phyloP scores from a whole-genome alignment of 2,797 vertebrate species.

The Helarctos malayanus region DNA sequence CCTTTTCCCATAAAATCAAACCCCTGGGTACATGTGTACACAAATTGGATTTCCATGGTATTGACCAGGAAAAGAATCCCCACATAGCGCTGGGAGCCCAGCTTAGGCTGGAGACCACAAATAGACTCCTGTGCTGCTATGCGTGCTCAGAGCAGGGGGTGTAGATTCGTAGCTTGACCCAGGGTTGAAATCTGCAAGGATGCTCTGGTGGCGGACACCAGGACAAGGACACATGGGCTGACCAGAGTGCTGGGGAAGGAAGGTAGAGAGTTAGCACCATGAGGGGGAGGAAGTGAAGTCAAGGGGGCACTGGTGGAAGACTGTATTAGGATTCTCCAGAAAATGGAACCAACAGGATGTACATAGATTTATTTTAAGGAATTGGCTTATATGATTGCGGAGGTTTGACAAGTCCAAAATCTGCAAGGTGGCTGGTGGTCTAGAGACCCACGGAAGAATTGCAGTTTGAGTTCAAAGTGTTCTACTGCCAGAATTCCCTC shows the following conservation, averaged over 20 bases:
- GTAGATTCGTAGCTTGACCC: not conserved
- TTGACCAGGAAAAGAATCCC: not conserved
- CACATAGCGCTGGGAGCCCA: not conserved
- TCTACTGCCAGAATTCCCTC: not conserved
- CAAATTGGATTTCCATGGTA: not conserved
- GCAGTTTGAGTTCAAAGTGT: not conserved
- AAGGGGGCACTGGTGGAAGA: no score
- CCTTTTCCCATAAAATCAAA: slow-evolving; percentile 32
- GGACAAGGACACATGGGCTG: not conserved
- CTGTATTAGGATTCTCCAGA: not conserved
- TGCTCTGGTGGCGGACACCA: no score
- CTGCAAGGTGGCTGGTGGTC: not conserved
- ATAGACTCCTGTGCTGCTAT: accelerated
- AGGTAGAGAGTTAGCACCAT: not conserved
- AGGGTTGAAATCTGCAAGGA: not conserved
- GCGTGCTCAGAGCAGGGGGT: accelerated
- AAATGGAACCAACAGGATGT: not conserved
- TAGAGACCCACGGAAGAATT: not conserved
- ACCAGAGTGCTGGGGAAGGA: not conserved
- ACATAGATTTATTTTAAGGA: not conserved
- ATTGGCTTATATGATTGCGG: not conserved
- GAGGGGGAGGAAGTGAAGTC: not conserved
- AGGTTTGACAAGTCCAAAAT: not conserved
- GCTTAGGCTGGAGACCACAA: not conserved
- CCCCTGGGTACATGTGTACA: not conserved